phyloP scores from a whole-genome alignment of 1,140 invertebrate species.

The Drosophila quadrilineata region DNA sequence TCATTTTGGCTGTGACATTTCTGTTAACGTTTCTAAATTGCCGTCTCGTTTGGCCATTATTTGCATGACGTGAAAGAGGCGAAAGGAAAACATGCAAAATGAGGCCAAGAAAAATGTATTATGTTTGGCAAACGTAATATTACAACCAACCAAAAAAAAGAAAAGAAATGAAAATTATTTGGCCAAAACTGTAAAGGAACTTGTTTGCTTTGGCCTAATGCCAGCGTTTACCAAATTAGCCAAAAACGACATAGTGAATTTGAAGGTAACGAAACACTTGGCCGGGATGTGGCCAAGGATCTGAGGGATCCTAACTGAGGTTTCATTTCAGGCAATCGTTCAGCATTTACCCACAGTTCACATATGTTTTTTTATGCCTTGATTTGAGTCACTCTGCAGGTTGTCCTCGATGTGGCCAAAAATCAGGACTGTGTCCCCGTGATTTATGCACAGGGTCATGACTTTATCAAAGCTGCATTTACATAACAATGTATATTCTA shows the following conservation, averaged over 20 bases:
- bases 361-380: no score
- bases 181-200: slow-evolving; percentile 13
- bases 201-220: neutral
- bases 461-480: slow-evolving; percentile 61
- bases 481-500: slow-evolving; percentile 59
- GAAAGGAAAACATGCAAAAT: slow-evolving; percentile 42
- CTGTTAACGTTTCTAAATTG: slow-evolving; percentile 9
- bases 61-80: slow-evolving; percentile 39
- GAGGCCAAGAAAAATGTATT: slow-evolving; percentile 42
- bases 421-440: no score
- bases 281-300: no score
- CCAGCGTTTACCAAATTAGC: neutral
- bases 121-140: slow-evolving; percentile 16
- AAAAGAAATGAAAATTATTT: no score
- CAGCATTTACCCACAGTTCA: no score
- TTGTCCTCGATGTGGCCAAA: no score
- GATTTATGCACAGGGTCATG: slow-evolving; percentile 62
- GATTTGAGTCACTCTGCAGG: no score
- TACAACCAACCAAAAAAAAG: no score
- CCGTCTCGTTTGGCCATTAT: slow-evolving; percentile 31
- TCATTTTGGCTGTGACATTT: neutral
- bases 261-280: neutral
- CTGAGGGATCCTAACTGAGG: no score
- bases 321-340: no score
- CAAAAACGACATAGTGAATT: neutral